These are phyloP conservation scores for Ailurus styani DNA, from an alignment of 2,113 vertebrate species.

Conservation along the genomic window DNA sequence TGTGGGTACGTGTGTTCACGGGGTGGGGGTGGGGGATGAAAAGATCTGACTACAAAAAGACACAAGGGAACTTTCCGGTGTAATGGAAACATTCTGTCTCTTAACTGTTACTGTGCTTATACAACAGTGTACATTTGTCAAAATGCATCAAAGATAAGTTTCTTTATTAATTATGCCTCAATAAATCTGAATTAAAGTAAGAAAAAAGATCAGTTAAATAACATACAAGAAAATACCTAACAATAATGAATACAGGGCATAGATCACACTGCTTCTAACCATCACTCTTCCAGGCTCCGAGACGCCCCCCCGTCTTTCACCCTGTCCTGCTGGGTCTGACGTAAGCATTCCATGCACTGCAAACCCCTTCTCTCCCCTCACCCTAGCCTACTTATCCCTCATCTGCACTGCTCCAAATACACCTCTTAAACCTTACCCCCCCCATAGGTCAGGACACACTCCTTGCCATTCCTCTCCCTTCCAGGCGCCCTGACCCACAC, in stretches of 20 bases:
- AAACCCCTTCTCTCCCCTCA: background rate
- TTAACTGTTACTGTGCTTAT: background rate
- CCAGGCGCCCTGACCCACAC: background rate
- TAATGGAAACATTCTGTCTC: background rate
- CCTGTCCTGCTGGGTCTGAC: background rate
- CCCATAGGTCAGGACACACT: background rate
- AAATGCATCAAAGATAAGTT: background rate
- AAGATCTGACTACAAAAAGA: background rate
- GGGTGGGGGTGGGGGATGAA: rapidly evolving
- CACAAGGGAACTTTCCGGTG: background rate
- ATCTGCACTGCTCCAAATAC: background rate
- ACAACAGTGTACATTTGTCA: background rate
- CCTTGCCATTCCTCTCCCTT: no score
- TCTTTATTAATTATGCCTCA: background rate
- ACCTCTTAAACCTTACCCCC: background rate
- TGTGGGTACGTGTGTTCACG: background rate
- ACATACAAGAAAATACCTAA: background rate
- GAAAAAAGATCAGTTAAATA: background rate
- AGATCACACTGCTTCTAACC: background rate
- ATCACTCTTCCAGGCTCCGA: background rate
- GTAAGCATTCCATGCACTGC: background rate
- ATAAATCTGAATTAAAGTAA: background rate
- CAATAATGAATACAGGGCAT: background rate
- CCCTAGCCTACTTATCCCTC: background rate
- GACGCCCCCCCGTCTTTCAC: background rate